A percentile compares a stretch with the other conserved stretches of the same genome.
Evolutionary conservation across 2,888 invertebrate genomes (phyloP).

Genomic region (Bellardia pandia): DNA sequence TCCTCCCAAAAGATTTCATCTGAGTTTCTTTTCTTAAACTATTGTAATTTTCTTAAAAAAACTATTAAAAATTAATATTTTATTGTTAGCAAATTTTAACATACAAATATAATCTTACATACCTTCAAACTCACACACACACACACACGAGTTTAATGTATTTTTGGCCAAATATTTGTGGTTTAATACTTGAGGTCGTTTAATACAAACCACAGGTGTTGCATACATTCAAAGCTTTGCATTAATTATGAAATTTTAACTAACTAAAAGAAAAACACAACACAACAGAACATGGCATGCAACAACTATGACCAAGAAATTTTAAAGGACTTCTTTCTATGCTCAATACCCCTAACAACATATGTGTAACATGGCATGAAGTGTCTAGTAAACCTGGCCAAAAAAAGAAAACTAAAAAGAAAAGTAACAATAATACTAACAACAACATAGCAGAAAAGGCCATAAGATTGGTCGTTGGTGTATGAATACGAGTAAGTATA

Average conservation of each 20-base stretch:
- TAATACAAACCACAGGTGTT: constrained; percentile 84
- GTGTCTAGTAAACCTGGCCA: constrained; percentile 46
- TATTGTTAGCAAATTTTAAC: constrained; percentile 48
- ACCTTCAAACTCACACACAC: neutral
- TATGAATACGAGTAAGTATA: constrained; percentile 17
- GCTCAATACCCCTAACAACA: constrained; percentile 29
- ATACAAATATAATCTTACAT: constrained; percentile 18
- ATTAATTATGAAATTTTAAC: constrained; percentile 83
- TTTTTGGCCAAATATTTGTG: constrained; percentile 74
- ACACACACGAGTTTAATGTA: constrained; percentile 39
- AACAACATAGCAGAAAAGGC: constrained; percentile 11
- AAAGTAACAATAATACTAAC: constrained; percentile 4
- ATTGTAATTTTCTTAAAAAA: constrained; percentile 45
- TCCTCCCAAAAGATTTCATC: neutral
- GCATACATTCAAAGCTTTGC: constrained; percentile 84
- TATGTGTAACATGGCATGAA: constrained; percentile 34
- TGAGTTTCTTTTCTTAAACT: constrained; percentile 14
- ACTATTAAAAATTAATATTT: constrained; percentile 68
- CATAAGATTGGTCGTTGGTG: constrained; percentile 35
- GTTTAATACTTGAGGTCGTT: constrained; percentile 81
- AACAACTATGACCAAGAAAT: constrained; percentile 48
- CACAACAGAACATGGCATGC: constrained; percentile 35
- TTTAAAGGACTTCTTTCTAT: constrained; percentile 10
- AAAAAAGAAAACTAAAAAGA: neutral
- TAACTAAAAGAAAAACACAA: constrained; percentile 58